Conservation (phyloP, 2,797 vertebrate species). For the Mormyrus hasselquistii region DNA sequence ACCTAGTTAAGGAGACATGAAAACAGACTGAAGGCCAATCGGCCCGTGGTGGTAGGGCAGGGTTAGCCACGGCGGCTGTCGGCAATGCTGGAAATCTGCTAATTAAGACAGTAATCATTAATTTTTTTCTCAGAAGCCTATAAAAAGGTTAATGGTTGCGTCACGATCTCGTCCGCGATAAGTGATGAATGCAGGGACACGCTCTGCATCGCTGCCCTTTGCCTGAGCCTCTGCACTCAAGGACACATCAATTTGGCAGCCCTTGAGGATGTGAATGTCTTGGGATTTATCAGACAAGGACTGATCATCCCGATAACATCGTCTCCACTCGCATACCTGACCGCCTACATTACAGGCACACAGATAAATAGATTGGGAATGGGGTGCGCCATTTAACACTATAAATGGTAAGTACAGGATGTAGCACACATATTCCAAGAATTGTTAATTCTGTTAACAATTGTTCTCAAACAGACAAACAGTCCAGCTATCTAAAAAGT, state of each 20-base stretch:
- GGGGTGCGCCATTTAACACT: neutral
- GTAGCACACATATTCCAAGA: neutral
- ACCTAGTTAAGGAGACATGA: conserved; percentile 16
- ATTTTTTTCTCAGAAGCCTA: conserved; percentile 3
- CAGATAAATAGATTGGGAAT: neutral
- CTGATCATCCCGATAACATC: neutral
- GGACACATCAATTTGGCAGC: neutral
- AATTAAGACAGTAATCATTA: conserved; percentile 13
- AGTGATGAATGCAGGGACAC: neutral
- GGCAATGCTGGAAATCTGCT: neutral
- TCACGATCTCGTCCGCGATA: neutral
- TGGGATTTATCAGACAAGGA: neutral
- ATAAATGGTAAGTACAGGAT: neutral
- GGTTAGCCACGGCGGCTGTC: neutral
- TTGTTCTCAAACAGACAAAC: neutral
- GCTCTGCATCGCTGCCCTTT: neutral
- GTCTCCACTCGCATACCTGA: conserved; percentile 14
- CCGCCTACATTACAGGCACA: neutral
- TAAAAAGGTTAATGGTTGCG: conserved; percentile 11
- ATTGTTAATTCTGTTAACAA: neutral
- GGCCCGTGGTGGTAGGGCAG: neutral
- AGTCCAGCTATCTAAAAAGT: neutral
- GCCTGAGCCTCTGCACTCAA: neutral
- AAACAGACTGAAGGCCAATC: neutral
- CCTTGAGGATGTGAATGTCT: conserved; percentile 5